A percentile compares a stretch with the other conserved stretches of the same genome.
Evolutionary conservation across 2,888 invertebrate species (phyloP).

Genomic region (Hypena proboscidalis): DNA sequence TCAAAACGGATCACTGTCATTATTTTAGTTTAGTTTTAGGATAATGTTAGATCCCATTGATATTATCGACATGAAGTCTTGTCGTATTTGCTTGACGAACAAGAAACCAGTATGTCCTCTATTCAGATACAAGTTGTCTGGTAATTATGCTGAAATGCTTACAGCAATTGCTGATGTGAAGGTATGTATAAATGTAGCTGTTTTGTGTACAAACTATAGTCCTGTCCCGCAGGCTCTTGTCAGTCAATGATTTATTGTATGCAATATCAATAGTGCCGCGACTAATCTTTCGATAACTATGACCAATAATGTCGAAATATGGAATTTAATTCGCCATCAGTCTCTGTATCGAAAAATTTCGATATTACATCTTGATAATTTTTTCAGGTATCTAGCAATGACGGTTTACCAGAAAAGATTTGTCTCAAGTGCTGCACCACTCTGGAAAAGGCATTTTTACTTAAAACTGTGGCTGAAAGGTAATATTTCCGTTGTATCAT

Average conservation of each 20-base stretch:
- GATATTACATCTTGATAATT: too few relatives aligned
- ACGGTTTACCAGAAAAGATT: conserved; percentile 80
- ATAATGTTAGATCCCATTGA: conserved; percentile 64
- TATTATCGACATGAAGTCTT: conserved; percentile 68
- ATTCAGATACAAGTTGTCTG: conserved; percentile 77
- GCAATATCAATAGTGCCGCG: conserved; percentile 31
- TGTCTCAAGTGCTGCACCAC: conserved; percentile 75
- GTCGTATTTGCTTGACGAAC: conserved; percentile 75
- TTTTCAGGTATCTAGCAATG: conserved; percentile 68
- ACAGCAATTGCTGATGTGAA: conserved; percentile 81
- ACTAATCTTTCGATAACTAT: conserved; percentile 13
- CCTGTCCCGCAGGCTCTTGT: conserved; percentile 6
- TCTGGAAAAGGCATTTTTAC: conserved; percentile 76
- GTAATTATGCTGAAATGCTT: conserved; percentile 83
- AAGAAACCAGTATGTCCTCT: conserved; percentile 76
- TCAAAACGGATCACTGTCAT: conserved; percentile 53
- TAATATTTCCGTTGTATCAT: conserved; percentile 42
- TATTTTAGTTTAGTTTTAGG: conserved; percentile 52
- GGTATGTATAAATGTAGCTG: conserved; percentile 49
- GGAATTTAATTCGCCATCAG: too few relatives aligned
- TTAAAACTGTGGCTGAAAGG: conserved; percentile 81
- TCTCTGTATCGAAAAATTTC: too few relatives aligned
- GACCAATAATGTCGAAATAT: not conserved
- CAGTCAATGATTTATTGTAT: conserved; percentile 14
- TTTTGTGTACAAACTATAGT: conserved; percentile 21